Percentiles rank a stretch among this genome's conserved stretches.
These are phyloP conservation scores for Calcarius lapponicus DNA, from an alignment of 2,797 vertebrate species.

Conservation along the genomic window DNA sequence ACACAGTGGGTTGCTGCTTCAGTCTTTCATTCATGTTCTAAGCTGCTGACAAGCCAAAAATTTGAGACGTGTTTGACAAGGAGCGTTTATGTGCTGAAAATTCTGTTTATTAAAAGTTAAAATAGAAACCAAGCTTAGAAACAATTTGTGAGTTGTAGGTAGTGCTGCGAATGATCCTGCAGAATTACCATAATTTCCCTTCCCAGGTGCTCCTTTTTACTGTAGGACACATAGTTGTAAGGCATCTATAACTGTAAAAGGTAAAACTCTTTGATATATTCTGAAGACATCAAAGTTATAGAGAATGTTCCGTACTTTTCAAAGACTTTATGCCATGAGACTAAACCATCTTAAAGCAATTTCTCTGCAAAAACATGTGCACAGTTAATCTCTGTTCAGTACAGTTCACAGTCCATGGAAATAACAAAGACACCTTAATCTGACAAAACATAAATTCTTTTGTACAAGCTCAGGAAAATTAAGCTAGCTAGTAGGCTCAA, in stretches of 20 bases:
- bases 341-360: neutral
- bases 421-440: neutral
- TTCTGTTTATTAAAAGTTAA: neutral
- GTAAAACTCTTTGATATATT: neutral
- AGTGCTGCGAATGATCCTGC: neutral
- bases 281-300: neutral
- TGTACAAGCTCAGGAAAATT: neutral
- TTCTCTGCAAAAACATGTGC: neutral
- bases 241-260: neutral
- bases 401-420: neutral
- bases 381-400: neutral
- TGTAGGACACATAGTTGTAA: neutral
- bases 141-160: neutral
- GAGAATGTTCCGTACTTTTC: neutral
- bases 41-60: neutral
- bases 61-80: neutral
- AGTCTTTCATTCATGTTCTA: neutral
- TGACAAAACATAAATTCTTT: neutral
- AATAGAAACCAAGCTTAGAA: neutral
- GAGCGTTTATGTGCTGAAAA: neutral
- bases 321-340: neutral
- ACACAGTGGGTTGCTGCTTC: neutral
- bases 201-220: neutral
- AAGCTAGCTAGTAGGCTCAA: neutral
- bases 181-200: neutral